phyloP scores from a whole-genome alignment of 2,797 vertebrate species.

The Pogonophryne albipinna region DNA sequence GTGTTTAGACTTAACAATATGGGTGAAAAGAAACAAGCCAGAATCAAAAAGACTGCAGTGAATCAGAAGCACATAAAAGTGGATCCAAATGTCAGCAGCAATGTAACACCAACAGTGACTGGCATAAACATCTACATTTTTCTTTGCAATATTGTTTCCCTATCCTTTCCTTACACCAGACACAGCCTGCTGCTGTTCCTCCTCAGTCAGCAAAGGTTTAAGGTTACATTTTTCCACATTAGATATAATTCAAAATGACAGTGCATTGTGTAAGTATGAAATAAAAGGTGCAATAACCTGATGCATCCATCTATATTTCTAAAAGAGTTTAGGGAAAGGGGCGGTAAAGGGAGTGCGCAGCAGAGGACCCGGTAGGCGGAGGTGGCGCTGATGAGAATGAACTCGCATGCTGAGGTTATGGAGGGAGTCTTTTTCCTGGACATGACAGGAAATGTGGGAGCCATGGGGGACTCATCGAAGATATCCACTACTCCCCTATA shows the following conservation, averaged over 20 bases:
- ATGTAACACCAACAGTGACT: constrained; percentile 22
- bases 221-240: constrained; percentile 52
- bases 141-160: constrained; percentile 2
- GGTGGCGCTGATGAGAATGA: constrained; percentile 63
- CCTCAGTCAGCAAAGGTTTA: constrained; percentile 42
- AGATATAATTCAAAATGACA: constrained; percentile 63
- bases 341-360: constrained; percentile 42
- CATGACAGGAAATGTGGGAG: constrained; percentile 58
- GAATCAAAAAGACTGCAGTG: constrained; percentile 3
- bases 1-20: constrained; percentile 4
- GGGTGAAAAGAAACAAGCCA: constrained; percentile 9
- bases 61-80: constrained; percentile 37
- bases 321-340: constrained; percentile 22
- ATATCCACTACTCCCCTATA: constrained; percentile 51
- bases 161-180: not conserved
- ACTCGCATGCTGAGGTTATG: constrained; percentile 59
- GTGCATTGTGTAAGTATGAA: constrained; percentile 41
- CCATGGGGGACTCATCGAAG: constrained; percentile 50
- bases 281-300: constrained; percentile 48
- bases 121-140: constrained; percentile 16
- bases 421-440: constrained; percentile 62
- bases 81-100: constrained; percentile 14
- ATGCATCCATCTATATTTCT: constrained; percentile 62
- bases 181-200: constrained; percentile 41
- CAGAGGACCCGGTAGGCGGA: constrained; percentile 38